A percentile compares a stretch with the other conserved stretches of the same genome.
Conservation (phyloP, 2,888 invertebrate species). For the Palloptera scutellata region DNA sequence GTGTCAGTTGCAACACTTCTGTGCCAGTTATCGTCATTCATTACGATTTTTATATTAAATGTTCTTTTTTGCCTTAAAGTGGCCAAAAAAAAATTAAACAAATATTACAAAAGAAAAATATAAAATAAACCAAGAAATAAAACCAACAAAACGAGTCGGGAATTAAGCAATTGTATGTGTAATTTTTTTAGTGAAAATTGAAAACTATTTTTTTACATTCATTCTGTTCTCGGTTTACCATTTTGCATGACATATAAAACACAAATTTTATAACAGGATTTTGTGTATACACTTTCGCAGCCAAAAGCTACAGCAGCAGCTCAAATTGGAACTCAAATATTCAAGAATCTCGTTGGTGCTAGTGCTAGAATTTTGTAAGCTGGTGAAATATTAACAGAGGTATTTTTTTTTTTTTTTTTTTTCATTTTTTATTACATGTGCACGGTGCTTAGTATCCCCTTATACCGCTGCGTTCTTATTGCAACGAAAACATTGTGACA, state of each 20-base stretch:
- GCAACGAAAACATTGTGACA: too few species aligned
- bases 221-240: background rate
- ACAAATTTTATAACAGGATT: conserved; percentile 26
- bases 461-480: too few species aligned
- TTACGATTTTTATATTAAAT: background rate
- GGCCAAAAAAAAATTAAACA: conserved; percentile 19
- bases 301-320: background rate
- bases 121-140: conserved; percentile 2
- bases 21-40: conserved; percentile 25
- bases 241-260: conserved; percentile 8
- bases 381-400: too few species aligned
- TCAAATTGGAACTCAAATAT: background rate
- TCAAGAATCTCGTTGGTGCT: too few species aligned
- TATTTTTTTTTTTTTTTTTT: too few species aligned
- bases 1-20: conserved; percentile 32
- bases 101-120: conserved; percentile 7
- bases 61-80: conserved; percentile 31
- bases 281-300: conserved; percentile 27
- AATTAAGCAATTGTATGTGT: too few species aligned
- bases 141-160: too few species aligned
- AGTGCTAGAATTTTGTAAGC: too few species aligned
- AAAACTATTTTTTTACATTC: background rate
- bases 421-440: too few species aligned
- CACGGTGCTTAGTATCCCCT: too few species aligned
- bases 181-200: too few species aligned